Evolutionary conservation across 1,140 invertebrate species (phyloP).

Genomic region (Mizuhopecten yessoensis): DNA sequence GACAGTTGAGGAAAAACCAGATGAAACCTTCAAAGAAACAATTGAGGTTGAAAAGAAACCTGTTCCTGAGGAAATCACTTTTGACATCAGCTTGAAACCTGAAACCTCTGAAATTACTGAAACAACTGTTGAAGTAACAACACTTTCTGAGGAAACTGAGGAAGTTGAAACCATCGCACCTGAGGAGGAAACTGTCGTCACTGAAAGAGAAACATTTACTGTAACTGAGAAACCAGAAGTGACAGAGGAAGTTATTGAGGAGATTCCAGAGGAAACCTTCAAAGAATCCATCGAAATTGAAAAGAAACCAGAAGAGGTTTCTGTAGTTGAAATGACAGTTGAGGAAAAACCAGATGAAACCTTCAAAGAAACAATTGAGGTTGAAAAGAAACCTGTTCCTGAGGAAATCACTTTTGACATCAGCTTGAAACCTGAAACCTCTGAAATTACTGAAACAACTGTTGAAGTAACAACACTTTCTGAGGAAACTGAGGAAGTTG

Average conservation of each 20-base stretch:
- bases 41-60: constrained; percentile 10
- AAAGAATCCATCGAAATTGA: constrained; percentile 55
- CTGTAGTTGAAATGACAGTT: constrained; percentile 51
- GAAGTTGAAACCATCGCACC: background rate
- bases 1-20: background rate
- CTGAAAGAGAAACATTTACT: constrained; percentile 41
- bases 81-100: background rate
- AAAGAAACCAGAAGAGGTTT: constrained; percentile 42
- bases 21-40: constrained; percentile 36
- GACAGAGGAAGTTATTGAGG: background rate
- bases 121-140: background rate
- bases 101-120: background rate
- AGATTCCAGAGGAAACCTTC: constrained; percentile 50
- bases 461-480: background rate
- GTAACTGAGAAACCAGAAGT: constrained; percentile 37
- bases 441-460: background rate
- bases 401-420: background rate
- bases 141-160: background rate
- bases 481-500: background rate
- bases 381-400: constrained; percentile 15
- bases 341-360: constrained; percentile 41
- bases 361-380: constrained; percentile 48
- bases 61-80: constrained; percentile 45
- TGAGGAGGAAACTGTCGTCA: background rate
- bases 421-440: background rate